Evolutionary conservation across 2,113 vertebrate species (phyloP), one percentile per base, ranked within the genome.

Genomic region (Petromus typicus): DNA sequence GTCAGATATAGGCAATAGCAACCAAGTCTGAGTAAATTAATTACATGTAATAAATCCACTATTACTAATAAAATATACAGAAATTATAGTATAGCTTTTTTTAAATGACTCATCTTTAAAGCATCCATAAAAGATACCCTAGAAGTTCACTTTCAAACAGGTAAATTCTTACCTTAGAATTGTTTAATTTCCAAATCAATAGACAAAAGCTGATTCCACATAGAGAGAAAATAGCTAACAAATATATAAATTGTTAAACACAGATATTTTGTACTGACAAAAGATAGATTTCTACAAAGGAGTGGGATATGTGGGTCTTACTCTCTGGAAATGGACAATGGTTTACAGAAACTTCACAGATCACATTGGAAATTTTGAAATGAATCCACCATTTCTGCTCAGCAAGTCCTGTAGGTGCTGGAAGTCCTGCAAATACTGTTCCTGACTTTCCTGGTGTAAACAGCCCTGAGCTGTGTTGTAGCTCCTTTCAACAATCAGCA

Each of bases 161-260:
- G 56, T 97, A 97, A 97, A 69, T 93, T 94, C 43, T 71, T n/a
- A 37, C 22, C 54, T 63, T 80, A 87, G 51, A 91, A 95, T 32
- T 23, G 45, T 12, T 88, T 81, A 12, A 43, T 86, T 80, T 92
- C 66, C 90, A 90, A 94, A 34, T 23, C 23, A 61, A 3, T 54
- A 71, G 48, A 64, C 17, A 51, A 54, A 95, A 89, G 66, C 40
- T 84, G n/a, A 5, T 75, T 81, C 27, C 63, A 93, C 89, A 63
- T 1, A 67, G 54, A 92, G 12, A 87, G 2, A 93, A 37, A 27
- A 87, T 90, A 97, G 43, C 37, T 80, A 75, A 34, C 9, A 69
- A 76, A 20, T 14, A 27, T 59, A 71, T 64, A 51, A 88, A 61
- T 30, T 45, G 12, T 91, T 82, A 73, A 2, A 37, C 83, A 37